These are phyloP conservation scores for Lucilia cuprina DNA, from an alignment of 1,140 invertebrate genomes.

Conservation along the genomic window DNA sequence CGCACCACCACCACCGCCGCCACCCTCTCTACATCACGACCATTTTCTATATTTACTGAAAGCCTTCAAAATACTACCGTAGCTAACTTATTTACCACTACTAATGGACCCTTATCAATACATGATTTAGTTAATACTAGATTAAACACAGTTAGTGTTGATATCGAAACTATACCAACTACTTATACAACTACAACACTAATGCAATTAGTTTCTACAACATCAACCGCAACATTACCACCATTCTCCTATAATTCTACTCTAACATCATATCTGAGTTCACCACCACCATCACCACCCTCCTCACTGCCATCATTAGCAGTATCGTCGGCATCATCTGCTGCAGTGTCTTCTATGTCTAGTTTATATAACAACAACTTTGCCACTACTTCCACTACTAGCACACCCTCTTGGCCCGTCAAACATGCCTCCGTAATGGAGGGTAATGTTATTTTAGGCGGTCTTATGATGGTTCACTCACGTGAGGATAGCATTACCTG, in stretches of 20 bases:
- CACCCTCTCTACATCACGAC: not conserved
- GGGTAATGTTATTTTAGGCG: constrained; percentile 85
- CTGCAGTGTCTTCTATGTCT: not conserved
- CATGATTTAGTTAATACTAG: not conserved
- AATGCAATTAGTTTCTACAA: not conserved
- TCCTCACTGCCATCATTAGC: not conserved
- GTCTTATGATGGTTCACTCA: constrained; percentile 95
- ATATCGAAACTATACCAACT: not conserved
- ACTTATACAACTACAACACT: not conserved
- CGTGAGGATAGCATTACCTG: constrained; percentile 83
- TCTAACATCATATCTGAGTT: not conserved
- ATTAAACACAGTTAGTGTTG: not conserved
- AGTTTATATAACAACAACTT: not conserved
- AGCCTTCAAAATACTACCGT: not conserved
- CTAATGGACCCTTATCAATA: not conserved
- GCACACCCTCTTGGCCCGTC: constrained; percentile 73
- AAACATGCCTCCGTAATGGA: constrained; percentile 84
- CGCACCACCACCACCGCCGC: not conserved
- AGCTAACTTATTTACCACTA: not conserved
- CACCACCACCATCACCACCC: not conserved
- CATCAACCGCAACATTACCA: not conserved
- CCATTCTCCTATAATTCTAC: not conserved
- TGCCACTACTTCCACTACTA: not conserved
- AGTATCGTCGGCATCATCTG: not conserved
- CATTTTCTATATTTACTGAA: not conserved